A percentile compares a stretch with the other conserved stretches of the same genome.
Evolutionary conservation across 2,888 invertebrate species (phyloP).

Genomic region (Tenthredo livida): DNA sequence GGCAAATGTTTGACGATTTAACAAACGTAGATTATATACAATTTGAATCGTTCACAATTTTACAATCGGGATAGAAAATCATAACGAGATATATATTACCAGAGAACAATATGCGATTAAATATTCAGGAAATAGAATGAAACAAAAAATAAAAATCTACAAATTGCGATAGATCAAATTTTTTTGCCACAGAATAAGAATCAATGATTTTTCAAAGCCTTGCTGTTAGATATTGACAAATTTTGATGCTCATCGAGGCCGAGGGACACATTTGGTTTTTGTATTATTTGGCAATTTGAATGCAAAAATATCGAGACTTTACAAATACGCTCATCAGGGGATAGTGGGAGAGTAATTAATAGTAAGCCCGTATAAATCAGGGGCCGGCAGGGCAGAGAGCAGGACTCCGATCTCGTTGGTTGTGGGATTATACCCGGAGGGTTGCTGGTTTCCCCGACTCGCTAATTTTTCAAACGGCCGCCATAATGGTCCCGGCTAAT

Average conservation of each 20-base stretch:
- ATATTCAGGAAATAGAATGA: neutral
- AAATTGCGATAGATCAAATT: too few relatives aligned
- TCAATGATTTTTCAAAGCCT: neutral
- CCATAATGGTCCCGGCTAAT: conserved; percentile 77
- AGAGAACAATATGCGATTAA: neutral
- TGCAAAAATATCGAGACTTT: conserved; percentile 31
- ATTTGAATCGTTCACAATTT: neutral
- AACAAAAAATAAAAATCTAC: neutral
- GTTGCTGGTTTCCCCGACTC: conserved; percentile 74
- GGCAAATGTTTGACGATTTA: conserved; percentile 4
- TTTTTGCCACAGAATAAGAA: neutral
- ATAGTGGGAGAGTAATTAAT: conserved; percentile 73
- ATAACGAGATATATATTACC: neutral
- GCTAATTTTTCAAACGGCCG: conserved; percentile 77
- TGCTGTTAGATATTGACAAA: neutral
- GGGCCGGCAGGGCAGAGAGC: conserved; percentile 42
- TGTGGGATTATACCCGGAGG: conserved; percentile 75
- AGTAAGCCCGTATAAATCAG: conserved; percentile 71
- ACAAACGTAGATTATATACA: neutral
- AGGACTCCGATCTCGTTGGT: conserved; percentile 51
- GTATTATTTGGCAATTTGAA: neutral
- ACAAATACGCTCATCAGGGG: conserved; percentile 51
- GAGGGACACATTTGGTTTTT: conserved; percentile 3
- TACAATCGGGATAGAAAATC: neutral
- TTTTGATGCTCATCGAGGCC: neutral